phyloP scores from a whole-genome alignment of 2,888 invertebrate genomes.

The Acleris sparsana region DNA sequence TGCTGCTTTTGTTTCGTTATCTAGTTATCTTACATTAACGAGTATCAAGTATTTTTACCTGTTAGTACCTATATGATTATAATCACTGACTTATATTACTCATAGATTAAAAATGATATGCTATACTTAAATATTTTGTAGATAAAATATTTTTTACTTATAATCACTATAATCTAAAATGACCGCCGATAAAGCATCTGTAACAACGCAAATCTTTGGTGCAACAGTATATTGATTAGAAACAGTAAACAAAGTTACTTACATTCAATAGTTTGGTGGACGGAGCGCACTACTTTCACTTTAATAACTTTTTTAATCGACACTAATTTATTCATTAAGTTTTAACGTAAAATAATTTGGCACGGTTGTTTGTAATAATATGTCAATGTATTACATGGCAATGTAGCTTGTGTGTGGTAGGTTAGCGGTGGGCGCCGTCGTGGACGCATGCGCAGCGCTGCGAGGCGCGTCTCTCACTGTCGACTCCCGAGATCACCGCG shows the following conservation, averaged over 20 bases:
- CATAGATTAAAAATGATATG: not conserved
- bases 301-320: slow-evolving; percentile 40
- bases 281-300: slow-evolving; percentile 56
- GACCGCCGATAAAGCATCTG: not conserved
- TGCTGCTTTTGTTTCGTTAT: not conserved
- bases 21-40: not conserved
- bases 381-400: slow-evolving; percentile 22
- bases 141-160: not conserved
- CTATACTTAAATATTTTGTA: not conserved
- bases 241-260: slow-evolving; percentile 59
- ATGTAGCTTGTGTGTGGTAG: slow-evolving; percentile 41
- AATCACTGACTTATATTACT: not conserved
- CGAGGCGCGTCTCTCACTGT: slow-evolving; percentile 71
- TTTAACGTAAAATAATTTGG: slow-evolving; percentile 51
- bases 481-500: slow-evolving; percentile 53
- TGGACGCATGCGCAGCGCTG: slow-evolving; percentile 73
- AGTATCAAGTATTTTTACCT: not conserved
- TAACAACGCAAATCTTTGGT: not conserved
- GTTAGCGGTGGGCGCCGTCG: slow-evolving; percentile 43
- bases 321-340: too few species aligned
- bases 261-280: slow-evolving; percentile 55
- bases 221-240: slow-evolving; percentile 40
- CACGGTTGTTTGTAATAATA: slow-evolving; percentile 49
- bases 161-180: not conserved
- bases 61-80: too few species aligned